Conservation (phyloP, 2,888 invertebrate species). For the Malachius bipustulatus region DNA sequence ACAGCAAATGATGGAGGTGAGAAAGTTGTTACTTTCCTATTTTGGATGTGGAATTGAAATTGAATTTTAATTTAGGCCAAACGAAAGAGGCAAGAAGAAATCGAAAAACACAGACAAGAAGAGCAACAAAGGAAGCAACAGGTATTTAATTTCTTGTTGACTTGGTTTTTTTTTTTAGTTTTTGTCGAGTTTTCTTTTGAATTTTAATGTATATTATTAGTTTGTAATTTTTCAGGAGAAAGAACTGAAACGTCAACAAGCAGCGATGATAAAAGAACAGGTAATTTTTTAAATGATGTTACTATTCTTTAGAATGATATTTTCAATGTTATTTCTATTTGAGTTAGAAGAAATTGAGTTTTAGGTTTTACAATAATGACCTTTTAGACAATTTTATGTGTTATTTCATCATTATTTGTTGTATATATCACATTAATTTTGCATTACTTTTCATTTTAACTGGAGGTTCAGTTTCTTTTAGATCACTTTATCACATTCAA, state of each 20-base stretch:
- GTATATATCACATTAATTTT: no score
- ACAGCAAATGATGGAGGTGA: slow-evolving; percentile 81
- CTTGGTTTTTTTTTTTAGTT: slow-evolving; percentile 7
- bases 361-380: no score
- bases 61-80: slow-evolving; percentile 54
- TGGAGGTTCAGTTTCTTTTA: slow-evolving; percentile 10
- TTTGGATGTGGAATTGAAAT: background rate
- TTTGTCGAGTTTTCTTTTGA: slow-evolving; percentile 9
- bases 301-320: slow-evolving; percentile 15
- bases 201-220: background rate
- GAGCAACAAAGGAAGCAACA: slow-evolving; percentile 77
- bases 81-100: slow-evolving; percentile 72
- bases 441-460: no score
- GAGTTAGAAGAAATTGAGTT: no score
- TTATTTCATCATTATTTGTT: no score
- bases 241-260: slow-evolving; percentile 82
- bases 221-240: slow-evolving; percentile 61
- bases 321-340: slow-evolving; percentile 15
- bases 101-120: slow-evolving; percentile 72
- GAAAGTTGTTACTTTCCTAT: slow-evolving; percentile 18
- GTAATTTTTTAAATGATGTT: slow-evolving; percentile 41
- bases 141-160: slow-evolving; percentile 43
- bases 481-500: no score
- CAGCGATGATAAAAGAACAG: slow-evolving; percentile 83
- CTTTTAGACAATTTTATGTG: no score